Conservation (phyloP, 1,140 invertebrate genomes). For the Drosophila albomicans region DNA sequence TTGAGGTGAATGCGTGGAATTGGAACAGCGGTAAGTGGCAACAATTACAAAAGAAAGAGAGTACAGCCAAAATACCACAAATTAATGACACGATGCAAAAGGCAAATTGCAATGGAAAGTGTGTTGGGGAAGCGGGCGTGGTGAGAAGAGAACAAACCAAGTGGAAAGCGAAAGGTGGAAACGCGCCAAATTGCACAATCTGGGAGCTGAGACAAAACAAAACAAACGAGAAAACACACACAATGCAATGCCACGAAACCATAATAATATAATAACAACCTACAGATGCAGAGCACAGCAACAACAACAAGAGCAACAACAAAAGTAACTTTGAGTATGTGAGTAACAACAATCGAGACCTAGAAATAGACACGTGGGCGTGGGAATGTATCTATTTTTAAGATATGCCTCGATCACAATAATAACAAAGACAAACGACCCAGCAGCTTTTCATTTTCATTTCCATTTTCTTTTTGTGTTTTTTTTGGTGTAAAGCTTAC, state of each 20-base stretch:
- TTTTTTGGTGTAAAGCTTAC: constrained; percentile 56
- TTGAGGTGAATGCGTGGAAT: constrained; percentile 45
- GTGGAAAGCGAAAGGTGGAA: constrained; percentile 61
- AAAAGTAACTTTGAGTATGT: constrained; percentile 11
- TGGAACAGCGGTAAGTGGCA: constrained; percentile 67
- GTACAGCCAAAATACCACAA: constrained; percentile 56
- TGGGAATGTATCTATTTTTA: constrained; percentile 78
- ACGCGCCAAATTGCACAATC: constrained; percentile 77
- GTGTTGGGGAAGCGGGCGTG: constrained; percentile 14
- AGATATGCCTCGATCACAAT: constrained; percentile 28
- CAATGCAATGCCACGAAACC: constrained; percentile 59
- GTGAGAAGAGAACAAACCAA: constrained; percentile 22
- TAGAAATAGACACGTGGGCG: constrained; percentile 82
- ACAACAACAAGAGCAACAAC: not conserved
- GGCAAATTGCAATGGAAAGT: constrained; percentile 61
- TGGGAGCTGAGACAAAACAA: constrained; percentile 21
- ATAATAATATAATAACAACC: constrained; percentile 43
- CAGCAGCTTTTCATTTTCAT: constrained; percentile 47
- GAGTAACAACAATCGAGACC: constrained; percentile 50
- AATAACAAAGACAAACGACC: constrained; percentile 4
- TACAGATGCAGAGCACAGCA: not conserved
- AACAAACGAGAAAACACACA: constrained; percentile 46
- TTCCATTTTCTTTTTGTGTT: constrained; percentile 1
- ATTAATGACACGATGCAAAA: constrained; percentile 52
- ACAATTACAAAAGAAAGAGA: constrained; percentile 57